Percentiles rank a stretch among this genome's conserved stretches.
Evolutionary conservation across 1,140 invertebrate genomes (phyloP).

Genomic region (Thaumatotibia leucotreta): DNA sequence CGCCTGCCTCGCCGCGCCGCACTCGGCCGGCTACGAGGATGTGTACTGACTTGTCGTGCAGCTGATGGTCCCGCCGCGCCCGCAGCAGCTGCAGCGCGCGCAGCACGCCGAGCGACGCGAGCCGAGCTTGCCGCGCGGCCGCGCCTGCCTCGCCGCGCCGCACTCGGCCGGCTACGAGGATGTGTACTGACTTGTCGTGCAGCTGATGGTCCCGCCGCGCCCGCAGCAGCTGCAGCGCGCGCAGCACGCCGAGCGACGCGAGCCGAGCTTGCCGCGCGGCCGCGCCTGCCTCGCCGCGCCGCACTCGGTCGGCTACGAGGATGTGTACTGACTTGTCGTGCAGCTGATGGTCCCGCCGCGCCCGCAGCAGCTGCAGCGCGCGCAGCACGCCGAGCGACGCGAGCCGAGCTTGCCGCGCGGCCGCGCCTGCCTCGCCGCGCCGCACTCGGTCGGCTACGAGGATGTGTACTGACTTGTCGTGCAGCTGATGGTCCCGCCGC

Average conservation of each 20-base stretch:
- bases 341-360: conserved; percentile 45
- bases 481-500: conserved; percentile 88
- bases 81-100: conserved; percentile 79
- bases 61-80: conserved; percentile 37
- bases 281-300: no score
- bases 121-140: no score
- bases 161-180: conserved; percentile 81
- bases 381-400: conserved; percentile 89
- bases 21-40: conserved; percentile 81
- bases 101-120: conserved; percentile 89
- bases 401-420: no score
- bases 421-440: no score
- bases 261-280: no score
- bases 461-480: conserved; percentile 85
- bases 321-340: conserved; percentile 73
- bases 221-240: conserved; percentile 78
- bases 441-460: conserved; percentile 90
- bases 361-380: conserved; percentile 77
- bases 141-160: no score
- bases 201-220: conserved; percentile 46
- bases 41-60: neutral
- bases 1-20: conserved; percentile 88
- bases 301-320: conserved; percentile 90
- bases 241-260: conserved; percentile 88
- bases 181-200: conserved; percentile 53